Base-by-base conservation (phyloP, 2,888 invertebrate genomes). In the Drosophila trichaetosa region DNA sequence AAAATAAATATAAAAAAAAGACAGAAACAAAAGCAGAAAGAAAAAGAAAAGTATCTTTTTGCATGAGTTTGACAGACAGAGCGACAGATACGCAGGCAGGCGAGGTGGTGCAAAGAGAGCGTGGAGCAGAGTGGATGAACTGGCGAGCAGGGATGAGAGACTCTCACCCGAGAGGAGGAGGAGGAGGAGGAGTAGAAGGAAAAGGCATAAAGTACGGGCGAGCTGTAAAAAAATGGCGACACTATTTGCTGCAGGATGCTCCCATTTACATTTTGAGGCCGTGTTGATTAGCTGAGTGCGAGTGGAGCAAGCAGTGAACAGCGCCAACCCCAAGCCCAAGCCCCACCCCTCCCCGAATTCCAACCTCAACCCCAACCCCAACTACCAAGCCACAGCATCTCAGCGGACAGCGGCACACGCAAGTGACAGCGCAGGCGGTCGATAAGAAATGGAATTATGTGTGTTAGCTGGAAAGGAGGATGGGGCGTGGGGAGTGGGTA, bases 171-270 rank as follows among this genome's bases (percentile, higher is more conserved):
- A 11, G 7, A 6, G 1, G 13, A 42, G 21, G n/a, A n/a, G 40
- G 4, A 18, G 3, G 18, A 38, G 38, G 38, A 27, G 1, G 24
- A 27, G 4, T 0, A 38, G 18, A 11, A 21, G 13, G 11, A 13
- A 4, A 13, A 8, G 53, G 49, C 56, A 60, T 18, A 38, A 29
- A 27, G 18, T 27, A 27, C 18, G 16, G 18, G 38, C 11, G 13
- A 48, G 52, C 52, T 60, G 27, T 31, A 67, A 67, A 79, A 91
- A 91, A 92, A 91, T 91, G 91, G 91, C 91, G 92, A 91, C 90
- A 87, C 72, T 88, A 80, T 90, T 91, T 85, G 83, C 81, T 68
- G 79, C 82, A 80, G 83, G 80, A 87, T 82, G 80, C 73, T 80
- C 86, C 80, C 80, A 89, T 89, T 91, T 90, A 85, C 91, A 83